Evolutionary conservation across 2,888 invertebrate species (phyloP), one percentile per base, ranked within the genome.

Genomic region (Celastrina argiolus): DNA sequence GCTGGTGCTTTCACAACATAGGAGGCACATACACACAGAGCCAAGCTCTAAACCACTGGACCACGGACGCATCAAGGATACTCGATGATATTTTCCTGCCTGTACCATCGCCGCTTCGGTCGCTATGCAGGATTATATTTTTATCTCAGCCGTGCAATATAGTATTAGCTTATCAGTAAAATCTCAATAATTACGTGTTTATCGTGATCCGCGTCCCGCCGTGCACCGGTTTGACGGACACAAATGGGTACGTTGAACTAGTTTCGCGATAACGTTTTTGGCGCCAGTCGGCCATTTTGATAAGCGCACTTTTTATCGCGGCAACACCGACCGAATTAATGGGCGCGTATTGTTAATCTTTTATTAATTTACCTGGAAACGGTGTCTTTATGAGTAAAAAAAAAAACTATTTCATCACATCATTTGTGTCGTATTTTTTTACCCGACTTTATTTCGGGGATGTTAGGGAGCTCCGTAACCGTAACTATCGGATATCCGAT

Each of bases 241-340:
- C 71, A 72, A 73, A 71, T 70, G 71, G 73, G 74, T 74, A 75
- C 75, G 76, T 76, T 81, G 81, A 81, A 82, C 83, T 80, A 84
- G 82, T 84, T 85, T 81, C 73, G 71, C 76, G 83, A 83, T 84
- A 83, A 84, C 81, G 82, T 76, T 81, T 71, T 82, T 80, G 84
- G 82, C 84, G 84, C 83, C 83, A 75, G 22, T 22, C 61, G 36
- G 61, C 61, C 61, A 61, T 39, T 36, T 36, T 61, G 36, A 61
- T 61, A 61, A 61, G 36, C 61, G 36, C 22, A 61, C 64, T 58
- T 64, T 67, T 66, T 61, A 39, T 41, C 26, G 36, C 26, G 31
- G 65, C 61, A 58, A 45, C 65, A 65, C 34, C 34, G 16, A 51
- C 51, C 16, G 58, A 56, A 63, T 42, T 56, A 66, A 26, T 51